Percentiles rank a stretch among this genome's conserved stretches.
These are phyloP conservation scores for Phalacrocorax carbo DNA, from an alignment of 2,113 vertebrate species.

Conservation along the genomic window DNA sequence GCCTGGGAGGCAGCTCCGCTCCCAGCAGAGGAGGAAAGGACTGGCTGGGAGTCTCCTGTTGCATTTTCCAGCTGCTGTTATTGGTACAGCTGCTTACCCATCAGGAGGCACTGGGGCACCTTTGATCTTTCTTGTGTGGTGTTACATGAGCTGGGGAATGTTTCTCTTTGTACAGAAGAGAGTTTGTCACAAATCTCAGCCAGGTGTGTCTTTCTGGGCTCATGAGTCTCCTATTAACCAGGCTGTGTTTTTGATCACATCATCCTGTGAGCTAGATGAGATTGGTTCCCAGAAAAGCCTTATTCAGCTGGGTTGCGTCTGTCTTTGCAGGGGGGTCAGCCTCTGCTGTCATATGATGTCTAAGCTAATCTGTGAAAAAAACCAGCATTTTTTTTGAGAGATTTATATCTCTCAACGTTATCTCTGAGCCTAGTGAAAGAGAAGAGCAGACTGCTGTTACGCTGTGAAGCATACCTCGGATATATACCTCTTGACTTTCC, in stretches of 20 bases:
- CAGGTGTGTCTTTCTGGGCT: background rate
- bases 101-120: background rate
- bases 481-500: background rate
- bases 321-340: background rate
- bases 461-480: background rate
- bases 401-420: background rate
- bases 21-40: background rate
- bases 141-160: constrained; percentile 15
- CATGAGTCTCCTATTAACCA: background rate
- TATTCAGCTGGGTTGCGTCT: background rate
- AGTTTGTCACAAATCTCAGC: constrained; percentile 9
- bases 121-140: constrained; percentile 53
- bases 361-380: background rate
- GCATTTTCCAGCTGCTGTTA: constrained; percentile 44
- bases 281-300: background rate
- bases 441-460: background rate
- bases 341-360: background rate
- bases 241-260: background rate
- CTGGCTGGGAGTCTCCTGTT: background rate
- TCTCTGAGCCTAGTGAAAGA: background rate
- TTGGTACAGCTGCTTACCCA: constrained; percentile 54
- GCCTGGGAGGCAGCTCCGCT: background rate
- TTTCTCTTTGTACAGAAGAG: constrained; percentile 2
- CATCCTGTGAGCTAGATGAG: background rate
- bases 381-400: background rate